These are phyloP conservation scores for Phocoena phocoena DNA, from an alignment of 2,113 vertebrate genomes.

Conservation along the genomic window DNA sequence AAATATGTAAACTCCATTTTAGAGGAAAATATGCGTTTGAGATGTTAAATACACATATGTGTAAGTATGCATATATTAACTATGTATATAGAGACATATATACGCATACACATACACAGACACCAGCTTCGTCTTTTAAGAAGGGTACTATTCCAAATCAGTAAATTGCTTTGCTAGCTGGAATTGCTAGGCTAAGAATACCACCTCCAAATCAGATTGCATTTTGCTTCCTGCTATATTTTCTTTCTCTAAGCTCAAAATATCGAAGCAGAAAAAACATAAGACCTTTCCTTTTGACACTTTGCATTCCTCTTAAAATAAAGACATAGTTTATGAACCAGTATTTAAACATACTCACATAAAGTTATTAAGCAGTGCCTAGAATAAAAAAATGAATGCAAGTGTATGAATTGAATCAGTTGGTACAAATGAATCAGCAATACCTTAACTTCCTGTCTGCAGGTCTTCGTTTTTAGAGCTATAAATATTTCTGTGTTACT, in stretches of 20 bases:
- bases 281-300: not conserved
- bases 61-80: not conserved
- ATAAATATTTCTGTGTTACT: constrained; percentile 7
- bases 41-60: not conserved
- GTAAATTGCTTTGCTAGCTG: constrained; percentile 27
- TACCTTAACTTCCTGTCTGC: not conserved
- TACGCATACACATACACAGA: not conserved
- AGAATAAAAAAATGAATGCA: not conserved
- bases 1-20: not conserved
- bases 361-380: not conserved
- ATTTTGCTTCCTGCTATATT: constrained; percentile 27
- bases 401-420: not conserved
- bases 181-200: constrained; percentile 25
- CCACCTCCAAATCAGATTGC: not conserved
- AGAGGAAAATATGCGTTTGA: not conserved
- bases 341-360: not conserved
- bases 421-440: constrained; percentile 3
- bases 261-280: constrained; percentile 25
- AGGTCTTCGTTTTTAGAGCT: not conserved
- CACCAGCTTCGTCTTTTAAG: not conserved
- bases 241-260: constrained; percentile 14
- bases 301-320: constrained; percentile 2
- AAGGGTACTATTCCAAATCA: not conserved
- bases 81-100: not conserved
- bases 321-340: not conserved